phyloP scores from a whole-genome alignment of 2,113 vertebrate genomes.

The Pluvianellus socialis region DNA sequence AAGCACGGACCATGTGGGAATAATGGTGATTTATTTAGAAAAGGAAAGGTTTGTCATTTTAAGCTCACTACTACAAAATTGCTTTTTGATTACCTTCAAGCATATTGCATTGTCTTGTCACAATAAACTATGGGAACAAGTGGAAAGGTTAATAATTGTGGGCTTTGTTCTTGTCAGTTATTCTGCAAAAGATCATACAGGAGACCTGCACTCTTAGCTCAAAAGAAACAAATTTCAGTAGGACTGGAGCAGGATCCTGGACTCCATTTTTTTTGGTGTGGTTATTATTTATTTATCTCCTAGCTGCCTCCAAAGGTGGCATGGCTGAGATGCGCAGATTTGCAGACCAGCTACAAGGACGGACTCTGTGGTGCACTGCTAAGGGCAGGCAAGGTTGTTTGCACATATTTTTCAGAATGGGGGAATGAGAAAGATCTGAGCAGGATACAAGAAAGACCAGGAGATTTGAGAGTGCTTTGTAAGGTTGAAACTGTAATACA shows the following conservation, averaged over 20 bases:
- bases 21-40: constrained; percentile 84
- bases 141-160: constrained; percentile 80
- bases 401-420: background rate
- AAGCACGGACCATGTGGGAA: constrained; percentile 75
- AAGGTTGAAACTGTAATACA: background rate
- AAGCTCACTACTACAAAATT: constrained; percentile 81
- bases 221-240: background rate
- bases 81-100: constrained; percentile 82
- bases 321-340: background rate
- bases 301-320: background rate
- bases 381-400: background rate
- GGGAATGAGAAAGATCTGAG: background rate
- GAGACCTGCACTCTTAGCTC: background rate
- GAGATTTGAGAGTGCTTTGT: background rate
- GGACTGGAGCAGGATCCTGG: background rate
- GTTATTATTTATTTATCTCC: background rate
- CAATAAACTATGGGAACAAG: constrained; percentile 82
- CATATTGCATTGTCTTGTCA: constrained; percentile 84
- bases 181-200: constrained; percentile 41
- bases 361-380: background rate
- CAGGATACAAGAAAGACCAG: background rate
- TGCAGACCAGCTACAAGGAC: background rate
- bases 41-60: constrained; percentile 82
- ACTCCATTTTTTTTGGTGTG: background rate
- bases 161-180: constrained; percentile 72